Evolutionary conservation across 2,888 invertebrate species (phyloP).

Genomic region (Agapetus fuscipes): DNA sequence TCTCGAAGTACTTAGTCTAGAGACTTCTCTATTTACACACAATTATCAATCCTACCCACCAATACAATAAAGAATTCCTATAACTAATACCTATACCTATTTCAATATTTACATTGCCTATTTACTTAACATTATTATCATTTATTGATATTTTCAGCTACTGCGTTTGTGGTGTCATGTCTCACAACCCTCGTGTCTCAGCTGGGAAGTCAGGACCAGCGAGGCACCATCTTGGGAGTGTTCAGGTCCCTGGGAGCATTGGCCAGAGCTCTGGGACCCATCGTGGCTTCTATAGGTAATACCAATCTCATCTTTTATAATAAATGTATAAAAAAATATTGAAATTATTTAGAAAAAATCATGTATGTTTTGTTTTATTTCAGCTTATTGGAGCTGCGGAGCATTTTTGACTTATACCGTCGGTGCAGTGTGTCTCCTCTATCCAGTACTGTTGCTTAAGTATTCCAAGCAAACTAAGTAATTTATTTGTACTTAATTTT

Average conservation of each 20-base stretch:
- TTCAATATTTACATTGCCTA: not conserved
- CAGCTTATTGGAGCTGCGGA: slow-evolving; percentile 88
- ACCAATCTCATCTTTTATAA: not conserved
- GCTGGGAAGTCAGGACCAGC: slow-evolving; percentile 66
- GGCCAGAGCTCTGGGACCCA: slow-evolving; percentile 85
- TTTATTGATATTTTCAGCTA: slow-evolving; percentile 43
- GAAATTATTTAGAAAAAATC: too few relatives aligned
- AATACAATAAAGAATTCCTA: too few relatives aligned
- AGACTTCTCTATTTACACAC: too few relatives aligned
- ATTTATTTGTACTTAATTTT: too few relatives aligned
- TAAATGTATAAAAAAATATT: slow-evolving; percentile 1
- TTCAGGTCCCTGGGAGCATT: slow-evolving; percentile 91
- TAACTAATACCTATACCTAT: slow-evolving; percentile 7
- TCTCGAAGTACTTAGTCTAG: too few relatives aligned
- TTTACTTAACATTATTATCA: slow-evolving; percentile 5
- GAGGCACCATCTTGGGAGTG: slow-evolving; percentile 88
- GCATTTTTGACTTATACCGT: slow-evolving; percentile 70
- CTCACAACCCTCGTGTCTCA: slow-evolving; percentile 88
- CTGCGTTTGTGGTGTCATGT: slow-evolving; percentile 91
- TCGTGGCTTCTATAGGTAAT: slow-evolving; percentile 76
- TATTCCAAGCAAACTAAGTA: slow-evolving; percentile 10
- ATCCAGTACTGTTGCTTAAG: slow-evolving; percentile 15
- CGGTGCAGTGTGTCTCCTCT: slow-evolving; percentile 47
- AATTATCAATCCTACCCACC: too few relatives aligned
- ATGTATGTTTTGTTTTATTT: too few relatives aligned